Evolutionary conservation across 1,140 invertebrate species (phyloP).

Genomic region (Atta colombica): DNA sequence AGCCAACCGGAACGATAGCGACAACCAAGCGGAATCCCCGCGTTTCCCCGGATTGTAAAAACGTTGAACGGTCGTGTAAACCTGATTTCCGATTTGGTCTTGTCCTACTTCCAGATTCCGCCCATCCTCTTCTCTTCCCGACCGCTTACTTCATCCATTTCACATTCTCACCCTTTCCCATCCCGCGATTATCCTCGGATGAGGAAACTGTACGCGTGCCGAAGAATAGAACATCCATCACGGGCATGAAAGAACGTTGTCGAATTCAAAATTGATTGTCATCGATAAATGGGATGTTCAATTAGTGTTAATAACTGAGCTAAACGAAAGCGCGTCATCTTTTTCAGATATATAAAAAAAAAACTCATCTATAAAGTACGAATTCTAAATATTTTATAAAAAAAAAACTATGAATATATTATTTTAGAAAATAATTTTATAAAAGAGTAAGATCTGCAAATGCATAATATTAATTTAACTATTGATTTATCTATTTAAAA

Average conservation of each 20-base stretch:
- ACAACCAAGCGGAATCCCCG: conserved; percentile 19
- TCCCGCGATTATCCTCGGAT: conserved; percentile 37
- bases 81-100: conserved; percentile 65
- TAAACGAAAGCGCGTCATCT: neutral
- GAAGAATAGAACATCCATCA: conserved; percentile 55
- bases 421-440: neutral
- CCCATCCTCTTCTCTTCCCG: conserved; percentile 14
- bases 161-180: conserved; percentile 59
- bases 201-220: conserved; percentile 48
- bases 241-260: conserved; percentile 23
- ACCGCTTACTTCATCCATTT: conserved; percentile 53
- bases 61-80: conserved; percentile 64
- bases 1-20: conserved; percentile 73
- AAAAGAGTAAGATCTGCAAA: too few relatives aligned
- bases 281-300: conserved; percentile 18
- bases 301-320: neutral
- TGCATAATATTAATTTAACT: too few relatives aligned
- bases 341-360: neutral
- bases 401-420: neutral
- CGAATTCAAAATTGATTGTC: conserved; percentile 38
- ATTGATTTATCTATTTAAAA: neutral
- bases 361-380: neutral
- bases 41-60: conserved; percentile 59
- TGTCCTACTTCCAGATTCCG: conserved; percentile 49
- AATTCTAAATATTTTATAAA: neutral